phyloP scores from a whole-genome alignment of 2,888 invertebrate genomes.

The Cerastis rubricosa region DNA sequence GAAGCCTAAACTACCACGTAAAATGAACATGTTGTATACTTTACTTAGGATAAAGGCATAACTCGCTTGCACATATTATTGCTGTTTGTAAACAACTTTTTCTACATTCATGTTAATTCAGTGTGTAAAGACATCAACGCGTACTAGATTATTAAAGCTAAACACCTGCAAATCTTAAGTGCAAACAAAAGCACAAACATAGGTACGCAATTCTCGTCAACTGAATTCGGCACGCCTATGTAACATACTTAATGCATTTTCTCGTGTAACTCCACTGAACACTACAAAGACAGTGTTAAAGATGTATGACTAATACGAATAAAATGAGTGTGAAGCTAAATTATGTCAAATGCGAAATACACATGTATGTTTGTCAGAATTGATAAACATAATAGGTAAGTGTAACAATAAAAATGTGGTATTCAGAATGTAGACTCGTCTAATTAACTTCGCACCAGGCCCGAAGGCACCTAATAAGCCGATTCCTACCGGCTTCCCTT shows the following conservation, averaged over 20 bases:
- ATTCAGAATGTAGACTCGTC: background rate
- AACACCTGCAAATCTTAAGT: conserved; percentile 48
- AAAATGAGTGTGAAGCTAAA: conserved; percentile 60
- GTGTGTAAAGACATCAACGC: conserved; percentile 27
- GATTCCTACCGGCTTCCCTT: too few relatives aligned
- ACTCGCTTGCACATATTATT: background rate
- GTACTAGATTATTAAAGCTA: conserved; percentile 35
- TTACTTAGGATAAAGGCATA: background rate
- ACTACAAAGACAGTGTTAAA: conserved; percentile 64
- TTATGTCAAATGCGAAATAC: conserved; percentile 42
- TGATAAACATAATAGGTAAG: background rate
- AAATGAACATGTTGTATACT: conserved; percentile 9
- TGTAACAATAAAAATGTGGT: conserved; percentile 15
- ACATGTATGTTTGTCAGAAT: conserved; percentile 14
- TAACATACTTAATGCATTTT: conserved; percentile 73
- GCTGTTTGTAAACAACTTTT: conserved; percentile 7
- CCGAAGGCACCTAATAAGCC: too few relatives aligned
- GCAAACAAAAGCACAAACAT: conserved; percentile 55
- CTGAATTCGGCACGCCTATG: conserved; percentile 72
- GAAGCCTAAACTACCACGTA: conserved; percentile 9
- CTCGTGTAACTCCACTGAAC: conserved; percentile 68
- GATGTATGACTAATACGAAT: conserved; percentile 65
- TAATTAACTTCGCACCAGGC: too few relatives aligned
- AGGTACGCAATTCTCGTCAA: conserved; percentile 54
- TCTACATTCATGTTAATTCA: conserved; percentile 23